Evolutionary conservation across 2,797 vertebrate genomes (phyloP), one percentile per base, ranked within the genome.

Genomic region (Anabas testudineus): DNA sequence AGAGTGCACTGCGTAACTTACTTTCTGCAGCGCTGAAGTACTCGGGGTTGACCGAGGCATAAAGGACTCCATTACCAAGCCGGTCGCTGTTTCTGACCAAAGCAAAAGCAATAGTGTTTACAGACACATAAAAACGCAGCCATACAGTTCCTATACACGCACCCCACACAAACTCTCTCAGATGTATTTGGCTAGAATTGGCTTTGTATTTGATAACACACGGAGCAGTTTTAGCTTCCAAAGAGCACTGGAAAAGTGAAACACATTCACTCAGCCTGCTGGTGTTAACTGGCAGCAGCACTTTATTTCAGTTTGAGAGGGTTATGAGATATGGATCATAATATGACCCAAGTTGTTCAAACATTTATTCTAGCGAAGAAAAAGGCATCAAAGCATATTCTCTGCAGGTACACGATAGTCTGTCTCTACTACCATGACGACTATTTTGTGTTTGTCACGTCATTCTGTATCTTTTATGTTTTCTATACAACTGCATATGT

Each of bases 1-100:
- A 7, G 21, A 45, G 16, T 1, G 3, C 37, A 14, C 14, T 12
- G 2, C 41, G 61, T 59, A 10, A 93, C 97, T 96, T 87, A 99
- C 98, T 98, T 0, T 99, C 98, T 0, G 97, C 97, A 3, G 98
- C 98, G 4, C 97, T 99, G 93, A 99, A 98, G 89, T 99, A 99
- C 80, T 99, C 98, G 0, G 98, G 98, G 86, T 99, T 99, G 90
- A 99, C 98, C 0, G 98, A 99, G 0, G 98, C 97, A 0, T 99
- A 99, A 36, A 99, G 89, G 0, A 99, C 97, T 57, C 98, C 98
- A n/a, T 99, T 99, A 54, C 97, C 97, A 65, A 99, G 94, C 37
- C 97, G 93, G 88, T 96, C 96, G 43, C 88, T 98, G 87, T 95
- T 96, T 86, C 97, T 97, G 93, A 47, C n/a, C 9, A 28, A 59